Base-by-base conservation (phyloP, 1,140 invertebrate genomes). In the Procambarus virginalis region DNA sequence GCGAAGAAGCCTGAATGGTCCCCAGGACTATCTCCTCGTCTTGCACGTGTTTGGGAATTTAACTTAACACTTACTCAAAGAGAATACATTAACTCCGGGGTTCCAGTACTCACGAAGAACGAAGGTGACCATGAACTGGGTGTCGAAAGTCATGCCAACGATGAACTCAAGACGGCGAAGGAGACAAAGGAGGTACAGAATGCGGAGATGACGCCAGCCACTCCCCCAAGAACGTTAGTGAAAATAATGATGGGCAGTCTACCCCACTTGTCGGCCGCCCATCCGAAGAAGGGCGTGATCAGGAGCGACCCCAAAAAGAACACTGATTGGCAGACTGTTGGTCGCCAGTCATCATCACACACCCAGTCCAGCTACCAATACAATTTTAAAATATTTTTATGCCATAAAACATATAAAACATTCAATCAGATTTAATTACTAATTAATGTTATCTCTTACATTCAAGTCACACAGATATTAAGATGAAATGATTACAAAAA, bases 261-360 rank as follows among this genome's bases (percentile, higher is more conserved):
- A 1, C 97, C 97, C 92, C 96, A 96, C 76, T 96, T 95, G 93
- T 98, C 97, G 0, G 97, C 97, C 12, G 98, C 95, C 96, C 96
- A 97, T 0, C 97, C 97, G 92, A 98, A 97, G 22, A 97, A 94
- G 17, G 98, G 93, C 3, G 97, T 97, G 4, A 97, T 97, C 0
- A 97, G 95, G 89, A 98, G 97, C 17, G 97, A 97, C 3, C 97
- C 97, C 86, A 96, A 94, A 93, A 97, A 98, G 94, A 98, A 98
- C 77, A 98, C 95, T 0, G 97, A 96, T 93, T 97, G 97, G 0
- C 97, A 96, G 6, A 96, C 95, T 0, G 96, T 96, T 1, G 96
- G 95, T 70, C 96, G 93, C 64, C 96, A 96, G 77, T 96, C 96
- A 81, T 97, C 94, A 3, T 97, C 96, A 93, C 97, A 98, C 22